Conservation (phyloP, 2,888 invertebrate genomes). For the Schizaphis graminum region DNA sequence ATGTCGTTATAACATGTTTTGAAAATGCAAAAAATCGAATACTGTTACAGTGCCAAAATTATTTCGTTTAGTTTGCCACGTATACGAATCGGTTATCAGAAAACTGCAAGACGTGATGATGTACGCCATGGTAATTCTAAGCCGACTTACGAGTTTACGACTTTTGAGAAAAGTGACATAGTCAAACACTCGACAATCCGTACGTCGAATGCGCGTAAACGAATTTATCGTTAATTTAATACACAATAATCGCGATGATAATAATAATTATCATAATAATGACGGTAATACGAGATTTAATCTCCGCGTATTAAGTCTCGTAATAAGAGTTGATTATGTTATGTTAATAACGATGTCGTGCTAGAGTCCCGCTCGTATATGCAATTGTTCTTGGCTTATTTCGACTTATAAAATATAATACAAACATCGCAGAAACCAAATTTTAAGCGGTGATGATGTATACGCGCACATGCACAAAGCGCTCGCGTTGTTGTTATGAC, state of each 20-base stretch:
- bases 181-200: neutral
- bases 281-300: neutral
- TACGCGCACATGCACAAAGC: neutral
- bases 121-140: neutral
- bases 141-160: neutral
- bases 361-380: neutral
- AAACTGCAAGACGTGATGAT: neutral
- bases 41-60: neutral
- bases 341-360: neutral
- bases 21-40: neutral
- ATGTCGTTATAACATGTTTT: no score
- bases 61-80: neutral
- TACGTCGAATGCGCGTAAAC: neutral
- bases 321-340: neutral
- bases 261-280: neutral
- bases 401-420: neutral
- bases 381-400: conserved; percentile 7
- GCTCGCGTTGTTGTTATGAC: neutral
- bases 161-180: neutral
- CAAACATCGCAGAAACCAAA: neutral
- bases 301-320: neutral
- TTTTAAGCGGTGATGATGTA: neutral
- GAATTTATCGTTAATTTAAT: conserved; percentile 1
- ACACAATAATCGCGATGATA: neutral
- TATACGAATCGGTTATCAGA: neutral